phyloP scores from a whole-genome alignment of 92 coral and sea anemone genomes.

The Phenganax stokvisi region DNA sequence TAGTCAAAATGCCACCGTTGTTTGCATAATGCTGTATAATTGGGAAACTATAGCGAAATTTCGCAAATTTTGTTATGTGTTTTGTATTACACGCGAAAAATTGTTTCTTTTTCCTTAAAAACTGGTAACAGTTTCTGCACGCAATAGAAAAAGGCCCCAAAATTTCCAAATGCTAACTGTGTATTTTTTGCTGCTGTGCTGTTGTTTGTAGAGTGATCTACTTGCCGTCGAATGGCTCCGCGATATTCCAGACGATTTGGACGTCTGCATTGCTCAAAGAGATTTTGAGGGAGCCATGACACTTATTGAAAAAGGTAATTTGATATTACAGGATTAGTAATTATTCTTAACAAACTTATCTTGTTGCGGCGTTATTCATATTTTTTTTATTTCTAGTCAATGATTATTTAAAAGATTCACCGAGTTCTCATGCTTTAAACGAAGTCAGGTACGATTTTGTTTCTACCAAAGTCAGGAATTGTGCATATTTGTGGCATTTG shows the following conservation, averaged over 20 bases:
- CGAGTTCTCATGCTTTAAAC: slow-evolving; percentile 74
- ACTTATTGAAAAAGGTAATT: slow-evolving; percentile 78
- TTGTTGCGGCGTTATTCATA: background rate
- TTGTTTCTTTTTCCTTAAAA: too few species aligned
- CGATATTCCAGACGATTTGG: slow-evolving; percentile 91
- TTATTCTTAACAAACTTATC: background rate
- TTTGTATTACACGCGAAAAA: too few species aligned
- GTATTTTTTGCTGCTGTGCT: background rate
- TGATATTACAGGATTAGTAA: too few species aligned
- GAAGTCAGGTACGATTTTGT: slow-evolving; percentile 71
- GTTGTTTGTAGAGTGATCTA: slow-evolving; percentile 5
- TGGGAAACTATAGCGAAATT: too few species aligned
- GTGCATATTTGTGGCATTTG: too few species aligned
- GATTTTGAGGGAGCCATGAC: slow-evolving; percentile 97
- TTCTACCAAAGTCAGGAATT: too few species aligned
- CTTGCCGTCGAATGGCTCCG: slow-evolving; percentile 75
- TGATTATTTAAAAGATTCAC: slow-evolving; percentile 74
- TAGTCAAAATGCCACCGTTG: too few species aligned
- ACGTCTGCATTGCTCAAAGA: slow-evolving; percentile 93
- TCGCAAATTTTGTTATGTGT: too few species aligned
- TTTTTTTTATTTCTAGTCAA: slow-evolving; percentile 51
- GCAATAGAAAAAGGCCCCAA: background rate
- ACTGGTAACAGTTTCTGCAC: background rate
- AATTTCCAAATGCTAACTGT: slow-evolving; percentile 24
- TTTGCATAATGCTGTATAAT: too few species aligned